Base-by-base conservation (phyloP, 2,797 vertebrate species). In the Poecilia gillii region DNA sequence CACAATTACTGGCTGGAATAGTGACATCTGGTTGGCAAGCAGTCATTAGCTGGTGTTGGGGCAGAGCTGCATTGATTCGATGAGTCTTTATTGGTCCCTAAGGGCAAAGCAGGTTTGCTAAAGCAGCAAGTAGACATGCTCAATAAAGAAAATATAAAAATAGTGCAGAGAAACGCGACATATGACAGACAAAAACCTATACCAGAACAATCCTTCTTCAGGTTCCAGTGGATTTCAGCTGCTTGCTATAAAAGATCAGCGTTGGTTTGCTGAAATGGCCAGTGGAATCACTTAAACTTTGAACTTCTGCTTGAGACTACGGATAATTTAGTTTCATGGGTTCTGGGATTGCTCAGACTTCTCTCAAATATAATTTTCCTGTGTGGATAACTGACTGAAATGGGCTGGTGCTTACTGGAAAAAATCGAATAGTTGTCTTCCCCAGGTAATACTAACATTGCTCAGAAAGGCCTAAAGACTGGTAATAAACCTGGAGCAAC, bases 341-440 rank as follows among this genome's bases (percentile, higher is more conserved):
- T 75, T 83, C 46, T 70, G 25, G 57, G 79, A 76, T 86, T 47
- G 74, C 75, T 49, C 79, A 49, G 75, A 72, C 72, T 75, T 83
- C 59, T 62, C 78, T 57, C 36, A 13, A 80, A 84, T 81, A 64
- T 82, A 49, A 81, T 77, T 88, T 91, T 87, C 78, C 77, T 84
- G 78, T 87, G 80, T 83, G 86, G 77, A 72, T 87, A 85, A 88
- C 75, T 68, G 78, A 76, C 85, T 77, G 80, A 88, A 87, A 84
- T 77, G 31, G 76, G 76, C 49, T 43, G 25, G 45, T 81, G 81
- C 87, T 87, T 85, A 80, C 75, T 77, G 78, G 76, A 73, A 77
- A 75, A 81, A 90, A 91, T 88, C 46, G 0, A 88, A 88, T 89
- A 73, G 75, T 64, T 28, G 55, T 64, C 75, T 74, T 90, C 86